Base-by-base conservation (phyloP, 2,113 vertebrate species). In the Corynorhinus townsendii region DNA sequence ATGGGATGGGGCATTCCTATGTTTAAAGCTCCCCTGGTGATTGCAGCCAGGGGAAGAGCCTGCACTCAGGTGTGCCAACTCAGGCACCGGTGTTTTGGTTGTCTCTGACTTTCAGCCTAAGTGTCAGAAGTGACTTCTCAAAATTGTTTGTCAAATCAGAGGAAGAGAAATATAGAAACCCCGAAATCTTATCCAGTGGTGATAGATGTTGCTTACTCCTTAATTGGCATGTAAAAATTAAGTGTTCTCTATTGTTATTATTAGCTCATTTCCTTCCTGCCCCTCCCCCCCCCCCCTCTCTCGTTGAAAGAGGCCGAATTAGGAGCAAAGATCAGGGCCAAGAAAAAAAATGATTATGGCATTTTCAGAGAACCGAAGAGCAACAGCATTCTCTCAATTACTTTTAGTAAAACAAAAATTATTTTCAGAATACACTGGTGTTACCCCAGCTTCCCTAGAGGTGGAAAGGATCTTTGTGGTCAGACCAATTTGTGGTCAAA, bases 181-280 rank as follows among this genome's bases (percentile, higher is more conserved):
- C 43, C 86, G 80, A 93, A 43, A 77, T 49, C 47, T 87, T 91
- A 90, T 81, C 54, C 82, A 28, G 33, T 93, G 87, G 68, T 76
- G 77, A 26, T 43, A 47, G 91, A 83, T 75, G 62, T 69, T 72
- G 66, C 87, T 95, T 80, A 81, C 83, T 86, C 43, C 77, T 86
- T 96, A 92, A 94, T 92, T 92, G 89, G 79, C 90, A 84, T 86
- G n/a, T 95, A 94, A 92, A 94, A 95, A 86, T 95, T 88, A 96
- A 96, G 83, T 75, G 26, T n/a, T 68, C 52, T 95, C 5, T 85
- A 12, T 66, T 95, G 76, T 95, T 62, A 10, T 12, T 89, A 2
- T 89, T 24, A 12, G 12, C 26, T 88, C 76, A 45, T 77, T 89
- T 81, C 54, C 45, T 62, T 62, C 56, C 56, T 54, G 17, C 8